A percentile compares a stretch with the other conserved stretches of the same genome.
Conservation (phyloP, 2,113 vertebrate genomes). For the Pygoscelis adeliae region DNA sequence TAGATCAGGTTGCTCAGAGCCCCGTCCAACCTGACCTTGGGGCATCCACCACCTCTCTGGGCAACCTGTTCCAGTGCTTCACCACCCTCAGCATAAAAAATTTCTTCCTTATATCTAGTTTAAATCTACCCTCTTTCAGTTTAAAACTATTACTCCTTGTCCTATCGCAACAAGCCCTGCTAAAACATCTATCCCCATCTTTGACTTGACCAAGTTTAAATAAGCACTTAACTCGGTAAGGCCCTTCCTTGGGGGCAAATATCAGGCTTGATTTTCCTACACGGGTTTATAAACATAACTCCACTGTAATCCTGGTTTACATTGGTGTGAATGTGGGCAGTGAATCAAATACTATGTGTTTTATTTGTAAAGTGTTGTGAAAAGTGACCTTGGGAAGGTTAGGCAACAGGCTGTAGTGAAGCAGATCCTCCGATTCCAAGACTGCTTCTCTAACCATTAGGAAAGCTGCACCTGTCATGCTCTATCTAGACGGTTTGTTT, state of each 20-base stretch:
- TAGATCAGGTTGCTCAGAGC: neutral
- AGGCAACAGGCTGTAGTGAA: neutral
- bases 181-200: neutral
- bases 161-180: neutral
- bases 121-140: neutral
- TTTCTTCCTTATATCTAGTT: neutral
- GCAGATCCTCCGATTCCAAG: neutral
- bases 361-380: neutral
- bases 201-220: neutral
- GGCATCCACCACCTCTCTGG: neutral
- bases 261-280: neutral
- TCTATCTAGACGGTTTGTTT: constrained; percentile 22
- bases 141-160: neutral
- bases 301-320: neutral
- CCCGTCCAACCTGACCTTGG: neutral
- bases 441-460: neutral
- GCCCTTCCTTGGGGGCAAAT: neutral
- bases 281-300: neutral
- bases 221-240: neutral
- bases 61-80: neutral
- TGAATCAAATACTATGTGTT: neutral
- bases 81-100: neutral
- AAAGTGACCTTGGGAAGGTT: constrained; percentile 41
- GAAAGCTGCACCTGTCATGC: constrained; percentile 49
- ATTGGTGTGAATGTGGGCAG: neutral